Percentiles rank a stretch among this genome's conserved stretches.
Conservation (phyloP, 2,888 invertebrate genomes). For the Cistogaster globosa region DNA sequence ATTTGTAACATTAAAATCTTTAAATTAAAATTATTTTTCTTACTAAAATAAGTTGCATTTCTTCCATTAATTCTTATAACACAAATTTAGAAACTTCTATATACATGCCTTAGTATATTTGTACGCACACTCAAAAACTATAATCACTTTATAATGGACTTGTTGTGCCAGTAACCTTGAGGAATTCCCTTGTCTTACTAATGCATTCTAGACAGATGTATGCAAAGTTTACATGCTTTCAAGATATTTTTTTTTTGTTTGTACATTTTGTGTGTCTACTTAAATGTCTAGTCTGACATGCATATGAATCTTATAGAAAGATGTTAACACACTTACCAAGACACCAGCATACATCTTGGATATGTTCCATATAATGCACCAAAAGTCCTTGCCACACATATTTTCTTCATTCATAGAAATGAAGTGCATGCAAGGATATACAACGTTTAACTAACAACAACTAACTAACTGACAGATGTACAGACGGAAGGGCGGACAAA, state of each 20-base stretch:
- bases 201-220: conserved; percentile 35
- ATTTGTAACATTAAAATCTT: not conserved
- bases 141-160: conserved; percentile 47
- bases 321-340: conserved; percentile 15
- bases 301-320: conserved; percentile 54
- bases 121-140: conserved; percentile 51
- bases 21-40: not conserved
- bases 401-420: conserved; percentile 67
- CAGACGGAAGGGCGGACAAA: not conserved
- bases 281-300: conserved; percentile 55
- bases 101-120: not conserved
- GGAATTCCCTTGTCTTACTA: conserved; percentile 77
- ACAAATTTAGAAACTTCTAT: not conserved
- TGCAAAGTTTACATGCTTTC: conserved; percentile 50
- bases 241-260: conserved; percentile 40
- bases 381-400: conserved; percentile 70
- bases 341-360: conserved; percentile 15
- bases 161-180: conserved; percentile 78
- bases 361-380: conserved; percentile 30
- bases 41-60: not conserved
- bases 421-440: conserved; percentile 1
- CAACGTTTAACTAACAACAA: not conserved
- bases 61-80: not conserved
- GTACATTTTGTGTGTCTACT: conserved; percentile 40
- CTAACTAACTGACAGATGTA: not conserved